Percentiles rank a stretch among this genome's conserved stretches.
Conservation (phyloP, 1,140 invertebrate genomes). For the Drosophila virilis region DNA sequence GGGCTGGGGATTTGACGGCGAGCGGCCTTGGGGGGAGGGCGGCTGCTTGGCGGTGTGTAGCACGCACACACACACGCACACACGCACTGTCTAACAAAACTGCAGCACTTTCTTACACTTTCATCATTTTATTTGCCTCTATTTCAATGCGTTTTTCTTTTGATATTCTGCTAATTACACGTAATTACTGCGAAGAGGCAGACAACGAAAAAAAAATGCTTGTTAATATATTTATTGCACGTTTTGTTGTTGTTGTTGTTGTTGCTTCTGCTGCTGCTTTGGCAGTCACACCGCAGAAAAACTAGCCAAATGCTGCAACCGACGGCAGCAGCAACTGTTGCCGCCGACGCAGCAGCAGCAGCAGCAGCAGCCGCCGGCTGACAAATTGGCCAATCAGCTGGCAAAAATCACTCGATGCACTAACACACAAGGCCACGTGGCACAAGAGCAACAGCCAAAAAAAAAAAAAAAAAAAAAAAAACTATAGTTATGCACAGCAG, state of each 20-base stretch:
- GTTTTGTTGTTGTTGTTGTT: slow-evolving; percentile 6
- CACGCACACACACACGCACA: too few species aligned
- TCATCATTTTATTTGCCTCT: neutral
- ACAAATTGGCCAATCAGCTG: slow-evolving; percentile 49
- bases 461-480: slow-evolving; percentile 21
- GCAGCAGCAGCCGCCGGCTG: neutral
- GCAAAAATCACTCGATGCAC: slow-evolving; percentile 48
- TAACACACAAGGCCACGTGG: slow-evolving; percentile 25
- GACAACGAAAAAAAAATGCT: slow-evolving; percentile 1
- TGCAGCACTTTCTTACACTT: neutral
- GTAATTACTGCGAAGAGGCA: neutral
- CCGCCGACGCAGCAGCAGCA: slow-evolving; percentile 21
- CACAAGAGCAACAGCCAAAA: slow-evolving; percentile 3
- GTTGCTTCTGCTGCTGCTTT: slow-evolving; percentile 45
- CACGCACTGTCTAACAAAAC: neutral
- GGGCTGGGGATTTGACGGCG: too few species aligned
- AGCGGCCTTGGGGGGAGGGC: too few species aligned
- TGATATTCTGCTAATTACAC: neutral
- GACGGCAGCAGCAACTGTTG: slow-evolving; percentile 56
- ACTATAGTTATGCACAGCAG: slow-evolving; percentile 1
- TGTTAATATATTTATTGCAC: slow-evolving; percentile 1
- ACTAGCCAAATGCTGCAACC: slow-evolving; percentile 63
- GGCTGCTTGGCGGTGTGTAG: too few species aligned
- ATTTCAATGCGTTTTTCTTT: slow-evolving; percentile 1
- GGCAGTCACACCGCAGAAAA: slow-evolving; percentile 64